Percentiles rank a stretch among this genome's conserved stretches.
Evolutionary conservation across 2,888 invertebrate genomes (phyloP).

Genomic region (Laspeyria flexula): DNA sequence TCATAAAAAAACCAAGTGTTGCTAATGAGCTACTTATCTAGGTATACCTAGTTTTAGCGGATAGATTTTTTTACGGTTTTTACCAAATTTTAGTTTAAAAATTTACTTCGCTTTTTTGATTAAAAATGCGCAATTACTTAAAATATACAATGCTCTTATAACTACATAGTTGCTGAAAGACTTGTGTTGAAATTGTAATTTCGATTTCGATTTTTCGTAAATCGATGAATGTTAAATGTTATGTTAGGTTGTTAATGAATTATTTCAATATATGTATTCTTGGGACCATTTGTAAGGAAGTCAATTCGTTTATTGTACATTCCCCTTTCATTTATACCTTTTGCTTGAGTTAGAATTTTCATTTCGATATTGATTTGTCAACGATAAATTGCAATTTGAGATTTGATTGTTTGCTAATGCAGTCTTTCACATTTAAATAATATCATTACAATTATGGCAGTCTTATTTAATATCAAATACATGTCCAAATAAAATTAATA

Average conservation of each 20-base stretch:
- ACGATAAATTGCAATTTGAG: conserved; percentile 47
- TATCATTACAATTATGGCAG: conserved; percentile 6
- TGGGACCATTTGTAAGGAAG: conserved; percentile 40
- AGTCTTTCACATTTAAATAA: conserved; percentile 35
- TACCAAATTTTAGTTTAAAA: conserved; percentile 29
- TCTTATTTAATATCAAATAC: conserved; percentile 5
- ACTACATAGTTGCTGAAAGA: too few species aligned
- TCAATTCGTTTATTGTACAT: conserved; percentile 48
- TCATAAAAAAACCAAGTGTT: conserved; percentile 57
- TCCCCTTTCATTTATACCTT: conserved; percentile 40
- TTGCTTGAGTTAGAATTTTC: conserved; percentile 44
- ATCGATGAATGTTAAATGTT: conserved; percentile 28
- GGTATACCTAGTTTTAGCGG: conserved; percentile 39
- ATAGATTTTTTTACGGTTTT: conserved; percentile 35
- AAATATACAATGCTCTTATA: conserved; percentile 9
- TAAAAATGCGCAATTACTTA: conserved; percentile 12
- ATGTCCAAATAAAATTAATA: conserved; percentile 18
- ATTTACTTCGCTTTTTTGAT: conserved; percentile 25
- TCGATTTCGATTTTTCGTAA: conserved; percentile 35
- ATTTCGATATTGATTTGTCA: conserved; percentile 50
- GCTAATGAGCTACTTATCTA: conserved; percentile 50
- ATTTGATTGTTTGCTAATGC: conserved; percentile 45
- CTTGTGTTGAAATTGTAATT: conserved; percentile 28
- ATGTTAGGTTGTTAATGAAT: conserved; percentile 40
- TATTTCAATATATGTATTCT: conserved; percentile 35